Percentiles rank a stretch among this genome's conserved stretches.
Conservation (phyloP, 2,113 vertebrate species). For the Parus major region DNA sequence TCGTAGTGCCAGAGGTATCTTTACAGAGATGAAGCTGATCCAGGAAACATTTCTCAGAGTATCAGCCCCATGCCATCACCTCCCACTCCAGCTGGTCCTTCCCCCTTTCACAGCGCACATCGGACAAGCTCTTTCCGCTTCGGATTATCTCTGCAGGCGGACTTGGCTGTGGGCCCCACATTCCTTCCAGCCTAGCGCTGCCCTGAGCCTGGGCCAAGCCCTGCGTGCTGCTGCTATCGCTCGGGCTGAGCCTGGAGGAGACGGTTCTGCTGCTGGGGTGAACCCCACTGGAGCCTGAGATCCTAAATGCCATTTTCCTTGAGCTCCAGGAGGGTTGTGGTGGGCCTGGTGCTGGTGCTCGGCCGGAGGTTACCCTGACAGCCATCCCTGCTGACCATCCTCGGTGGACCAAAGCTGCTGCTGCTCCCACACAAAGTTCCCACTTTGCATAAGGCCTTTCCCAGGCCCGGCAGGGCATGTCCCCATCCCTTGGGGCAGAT, state of each 20-base stretch:
- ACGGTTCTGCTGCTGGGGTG: neutral
- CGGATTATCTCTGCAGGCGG: neutral
- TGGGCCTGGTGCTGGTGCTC: neutral
- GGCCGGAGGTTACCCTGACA: neutral
- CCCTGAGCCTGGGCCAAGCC: neutral
- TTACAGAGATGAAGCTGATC: neutral
- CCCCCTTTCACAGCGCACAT: neutral
- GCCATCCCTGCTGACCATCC: neutral
- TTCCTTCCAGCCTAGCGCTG: slow-evolving; percentile 3
- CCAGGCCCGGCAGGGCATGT: neutral
- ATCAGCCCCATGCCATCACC: fast-evolving
- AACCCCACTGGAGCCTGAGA: neutral
- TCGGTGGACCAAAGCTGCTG: neutral
- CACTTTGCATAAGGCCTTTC: neutral
- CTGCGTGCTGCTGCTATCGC: neutral
- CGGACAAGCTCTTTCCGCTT: slow-evolving; percentile 35
- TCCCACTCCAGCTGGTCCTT: neutral
- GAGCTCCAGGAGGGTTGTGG: neutral
- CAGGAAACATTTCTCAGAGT: neutral
- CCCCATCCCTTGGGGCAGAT: neutral
- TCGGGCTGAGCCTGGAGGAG: fast-evolving
- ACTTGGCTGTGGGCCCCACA: neutral
- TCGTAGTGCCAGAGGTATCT: neutral
- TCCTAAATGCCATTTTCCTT: neutral
- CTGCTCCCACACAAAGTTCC: neutral